Evolutionary conservation across 2,797 vertebrate species (phyloP).

Genomic region (Mycteria americana): DNA sequence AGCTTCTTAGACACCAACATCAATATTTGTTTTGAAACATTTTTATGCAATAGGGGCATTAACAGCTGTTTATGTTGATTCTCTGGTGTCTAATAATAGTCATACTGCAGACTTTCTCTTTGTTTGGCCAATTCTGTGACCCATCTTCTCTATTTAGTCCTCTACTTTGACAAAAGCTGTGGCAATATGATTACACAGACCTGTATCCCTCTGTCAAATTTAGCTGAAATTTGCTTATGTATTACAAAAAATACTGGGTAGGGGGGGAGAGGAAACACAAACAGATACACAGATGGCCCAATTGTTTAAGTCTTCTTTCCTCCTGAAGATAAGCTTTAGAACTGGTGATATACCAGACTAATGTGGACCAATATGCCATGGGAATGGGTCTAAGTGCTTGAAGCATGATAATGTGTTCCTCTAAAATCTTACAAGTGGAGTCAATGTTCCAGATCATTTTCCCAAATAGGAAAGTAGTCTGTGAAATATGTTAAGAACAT

Average conservation of each 20-base stretch:
- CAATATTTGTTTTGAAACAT: neutral
- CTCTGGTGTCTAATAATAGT: neutral
- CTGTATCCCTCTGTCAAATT: neutral
- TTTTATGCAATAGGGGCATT: neutral
- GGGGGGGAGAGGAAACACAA: neutral
- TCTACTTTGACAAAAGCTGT: neutral
- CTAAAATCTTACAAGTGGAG: neutral
- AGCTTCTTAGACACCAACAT: neutral
- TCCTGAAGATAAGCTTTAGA: neutral
- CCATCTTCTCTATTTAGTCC: neutral
- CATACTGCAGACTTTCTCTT: neutral
- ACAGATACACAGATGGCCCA: slow-evolving; percentile 7
- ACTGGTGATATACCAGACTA: neutral
- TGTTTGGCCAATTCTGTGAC: neutral
- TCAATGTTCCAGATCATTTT: slow-evolving; percentile 41
- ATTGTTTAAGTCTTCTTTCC: neutral
- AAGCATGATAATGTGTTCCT: neutral
- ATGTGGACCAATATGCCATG: neutral
- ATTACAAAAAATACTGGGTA: neutral
- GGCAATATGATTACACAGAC: neutral
- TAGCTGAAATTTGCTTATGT: neutral
- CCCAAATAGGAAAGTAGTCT: slow-evolving; percentile 18
- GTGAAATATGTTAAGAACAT: neutral
- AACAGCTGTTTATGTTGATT: neutral
- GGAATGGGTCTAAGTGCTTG: neutral